Conservation (phyloP, 2,888 invertebrate species). For the Parnassius orleans region DNA sequence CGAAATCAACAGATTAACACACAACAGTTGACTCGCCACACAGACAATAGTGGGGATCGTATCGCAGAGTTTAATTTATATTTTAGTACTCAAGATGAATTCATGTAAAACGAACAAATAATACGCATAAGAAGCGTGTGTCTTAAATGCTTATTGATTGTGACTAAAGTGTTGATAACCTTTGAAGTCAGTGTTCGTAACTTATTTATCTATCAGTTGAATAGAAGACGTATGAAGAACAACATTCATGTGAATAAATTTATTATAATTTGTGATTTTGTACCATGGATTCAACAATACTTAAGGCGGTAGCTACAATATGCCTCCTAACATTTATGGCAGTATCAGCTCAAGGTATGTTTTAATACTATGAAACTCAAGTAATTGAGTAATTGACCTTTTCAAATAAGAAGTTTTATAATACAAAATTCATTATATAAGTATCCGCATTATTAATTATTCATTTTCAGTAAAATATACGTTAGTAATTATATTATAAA, state of each 20-base stretch:
- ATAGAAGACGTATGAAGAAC: background rate
- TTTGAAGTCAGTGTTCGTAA: conserved; percentile 7
- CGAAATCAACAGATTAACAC: background rate
- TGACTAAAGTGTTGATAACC: conserved; percentile 14
- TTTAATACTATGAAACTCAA: background rate
- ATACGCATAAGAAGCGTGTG: background rate
- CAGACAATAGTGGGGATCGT: conserved; percentile 12
- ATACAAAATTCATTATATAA: too few species aligned
- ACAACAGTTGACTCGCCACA: background rate
- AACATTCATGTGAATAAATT: conserved; percentile 10
- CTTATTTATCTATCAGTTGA: background rate
- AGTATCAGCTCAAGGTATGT: conserved; percentile 12
- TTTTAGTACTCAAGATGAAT: conserved; percentile 3
- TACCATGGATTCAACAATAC: conserved; percentile 14
- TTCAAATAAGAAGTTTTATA: too few species aligned
- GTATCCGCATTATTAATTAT: too few species aligned
- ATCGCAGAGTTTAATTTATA: background rate
- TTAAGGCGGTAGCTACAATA: conserved; percentile 1
- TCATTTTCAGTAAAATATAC: too few species aligned
- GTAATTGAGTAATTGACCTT: too few species aligned
- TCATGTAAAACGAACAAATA: background rate
- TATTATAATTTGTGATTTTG: conserved; percentile 9
- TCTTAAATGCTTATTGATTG: background rate
- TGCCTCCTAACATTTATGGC: conserved; percentile 1
- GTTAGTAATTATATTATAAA: too few species aligned